A percentile compares a stretch with the other conserved stretches of the same genome.
phyloP scores from a whole-genome alignment of 2,113 vertebrate species.

The Brienomyrus brachyistius region DNA sequence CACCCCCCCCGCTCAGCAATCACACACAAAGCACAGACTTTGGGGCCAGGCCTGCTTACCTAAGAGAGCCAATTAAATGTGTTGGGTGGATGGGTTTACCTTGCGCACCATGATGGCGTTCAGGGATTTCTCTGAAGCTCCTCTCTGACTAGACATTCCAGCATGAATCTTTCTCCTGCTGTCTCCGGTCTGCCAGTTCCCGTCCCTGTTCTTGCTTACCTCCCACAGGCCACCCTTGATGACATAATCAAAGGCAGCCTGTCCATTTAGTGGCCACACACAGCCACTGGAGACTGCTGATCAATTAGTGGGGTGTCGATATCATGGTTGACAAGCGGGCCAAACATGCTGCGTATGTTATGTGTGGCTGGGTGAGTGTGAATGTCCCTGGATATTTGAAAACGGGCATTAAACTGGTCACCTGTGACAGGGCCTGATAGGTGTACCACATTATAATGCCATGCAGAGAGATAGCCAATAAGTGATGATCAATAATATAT shows the following conservation, averaged over 20 bases:
- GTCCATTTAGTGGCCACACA: not conserved
- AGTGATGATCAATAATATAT: not conserved
- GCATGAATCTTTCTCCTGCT: not conserved
- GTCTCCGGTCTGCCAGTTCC: not conserved
- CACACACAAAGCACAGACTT: not conserved
- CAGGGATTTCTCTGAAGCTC: not conserved
- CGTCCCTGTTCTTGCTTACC: not conserved
- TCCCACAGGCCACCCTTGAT: not conserved
- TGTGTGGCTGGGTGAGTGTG: not conserved
- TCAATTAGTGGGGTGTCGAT: not conserved
- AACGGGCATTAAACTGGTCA: not conserved
- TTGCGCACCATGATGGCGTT: not conserved
- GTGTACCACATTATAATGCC: not conserved
- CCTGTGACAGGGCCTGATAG: not conserved
- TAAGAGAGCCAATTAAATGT: not conserved
- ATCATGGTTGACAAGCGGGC: not conserved
- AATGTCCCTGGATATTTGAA: not conserved
- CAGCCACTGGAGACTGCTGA: not conserved
- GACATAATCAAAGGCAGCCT: conserved; percentile 1
- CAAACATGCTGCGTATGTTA: not conserved
- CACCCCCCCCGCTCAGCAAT: not conserved
- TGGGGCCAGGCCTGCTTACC: not conserved
- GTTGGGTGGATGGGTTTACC: not conserved
- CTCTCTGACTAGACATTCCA: not conserved
- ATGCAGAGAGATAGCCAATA: not conserved